Evolutionary conservation across 2,797 vertebrate species (phyloP).

Genomic region (Eulemur rubriventer): DNA sequence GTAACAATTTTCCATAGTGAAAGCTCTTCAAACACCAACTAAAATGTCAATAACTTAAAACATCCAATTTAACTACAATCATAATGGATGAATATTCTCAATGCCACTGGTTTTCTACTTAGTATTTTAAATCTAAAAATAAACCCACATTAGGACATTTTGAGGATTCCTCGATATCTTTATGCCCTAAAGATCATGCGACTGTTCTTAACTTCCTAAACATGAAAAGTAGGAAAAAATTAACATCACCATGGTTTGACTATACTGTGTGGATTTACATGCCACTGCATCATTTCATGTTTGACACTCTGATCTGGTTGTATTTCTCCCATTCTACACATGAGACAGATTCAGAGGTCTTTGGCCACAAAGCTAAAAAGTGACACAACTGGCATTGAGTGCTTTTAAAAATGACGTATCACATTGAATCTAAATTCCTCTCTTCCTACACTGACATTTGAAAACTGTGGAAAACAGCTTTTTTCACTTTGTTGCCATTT

Average conservation of each 20-base stretch:
- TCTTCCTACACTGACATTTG: background rate
- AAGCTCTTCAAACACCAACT: background rate
- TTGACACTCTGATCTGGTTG: background rate
- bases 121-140: background rate
- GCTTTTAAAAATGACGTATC: background rate
- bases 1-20: background rate
- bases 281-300: background rate
- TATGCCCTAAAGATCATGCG: accelerated
- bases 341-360: background rate
- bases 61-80: background rate
- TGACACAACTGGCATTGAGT: background rate
- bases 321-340: background rate
- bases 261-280: background rate
- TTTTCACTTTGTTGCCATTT: background rate
- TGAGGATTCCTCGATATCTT: background rate
- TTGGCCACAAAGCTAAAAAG: background rate
- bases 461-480: accelerated
- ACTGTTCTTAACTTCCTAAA: background rate
- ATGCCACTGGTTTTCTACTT: background rate
- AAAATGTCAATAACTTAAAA: background rate
- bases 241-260: background rate
- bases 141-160: background rate
- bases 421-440: background rate
- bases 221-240: background rate
- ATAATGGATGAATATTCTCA: background rate